Percentiles rank a stretch among this genome's conserved stretches.
phyloP scores from a whole-genome alignment of 53 echinoderm and acorn worm genomes.

The Paelopatides confundens region DNA sequence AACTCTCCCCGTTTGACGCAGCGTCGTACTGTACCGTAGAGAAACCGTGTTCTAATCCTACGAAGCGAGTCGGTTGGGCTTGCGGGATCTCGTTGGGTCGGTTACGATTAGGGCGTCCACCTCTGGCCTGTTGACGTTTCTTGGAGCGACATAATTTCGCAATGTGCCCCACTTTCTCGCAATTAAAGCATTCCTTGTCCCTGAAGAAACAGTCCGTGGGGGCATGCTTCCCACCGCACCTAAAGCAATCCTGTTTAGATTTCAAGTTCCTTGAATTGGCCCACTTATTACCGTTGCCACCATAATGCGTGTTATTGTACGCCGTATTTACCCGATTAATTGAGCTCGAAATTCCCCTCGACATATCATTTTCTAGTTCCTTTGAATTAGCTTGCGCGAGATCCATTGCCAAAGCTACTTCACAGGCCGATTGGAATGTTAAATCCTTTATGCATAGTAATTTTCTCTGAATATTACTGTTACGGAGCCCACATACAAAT shows the following conservation, averaged over 20 bases:
- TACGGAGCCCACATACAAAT: not conserved
- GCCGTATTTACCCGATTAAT: not conserved
- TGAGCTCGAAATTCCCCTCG: not conserved
- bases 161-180: too few species aligned
- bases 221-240: too few species aligned
- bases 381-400: not conserved
- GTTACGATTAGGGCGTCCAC: too few species aligned
- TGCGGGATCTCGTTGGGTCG: too few species aligned
- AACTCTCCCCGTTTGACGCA: too few species aligned
- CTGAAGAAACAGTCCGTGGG: conserved; percentile 41
- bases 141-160: too few species aligned
- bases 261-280: not conserved
- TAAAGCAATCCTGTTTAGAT: too few species aligned
- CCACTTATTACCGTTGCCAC: not conserved
- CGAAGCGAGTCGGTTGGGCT: too few species aligned
- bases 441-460: not conserved
- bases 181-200: too few species aligned
- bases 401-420: too few species aligned
- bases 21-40: too few species aligned
- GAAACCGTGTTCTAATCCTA: too few species aligned
- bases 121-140: not conserved
- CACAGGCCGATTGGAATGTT: conserved; percentile 53
- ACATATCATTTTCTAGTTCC: not conserved
- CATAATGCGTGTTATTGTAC: not conserved
- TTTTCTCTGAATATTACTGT: not conserved